phyloP scores from a whole-genome alignment of 64 coral and sea anemone genomes.

The Dendronephthya gigantea region DNA sequence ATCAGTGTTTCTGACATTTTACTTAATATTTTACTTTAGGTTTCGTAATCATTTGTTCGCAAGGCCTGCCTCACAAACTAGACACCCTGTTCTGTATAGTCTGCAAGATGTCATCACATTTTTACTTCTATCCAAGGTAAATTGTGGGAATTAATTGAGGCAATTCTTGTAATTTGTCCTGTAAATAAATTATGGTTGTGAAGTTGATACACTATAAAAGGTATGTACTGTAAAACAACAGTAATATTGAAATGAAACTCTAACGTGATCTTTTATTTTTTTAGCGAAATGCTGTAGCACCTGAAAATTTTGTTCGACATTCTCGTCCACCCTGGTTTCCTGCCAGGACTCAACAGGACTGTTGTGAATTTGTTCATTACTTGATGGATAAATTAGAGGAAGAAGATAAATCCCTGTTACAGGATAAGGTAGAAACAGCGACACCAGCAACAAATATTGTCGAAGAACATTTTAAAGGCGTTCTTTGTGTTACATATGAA shows the following conservation, averaged over 20 bases:
- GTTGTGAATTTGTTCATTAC: constrained; percentile 84
- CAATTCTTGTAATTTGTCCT: no score
- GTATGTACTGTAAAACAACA: no score
- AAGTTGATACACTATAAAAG: no score
- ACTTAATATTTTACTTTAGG: not conserved
- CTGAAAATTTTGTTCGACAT: constrained; percentile 62
- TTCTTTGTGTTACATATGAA: not conserved
- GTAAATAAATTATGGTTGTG: no score
- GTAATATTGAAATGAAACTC: no score
- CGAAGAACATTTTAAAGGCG: constrained; percentile 2
- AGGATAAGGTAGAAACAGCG: not conserved
- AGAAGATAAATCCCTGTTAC: constrained; percentile 52
- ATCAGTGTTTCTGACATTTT: no score
- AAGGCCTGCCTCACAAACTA: not conserved
- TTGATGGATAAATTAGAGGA: constrained; percentile 72
- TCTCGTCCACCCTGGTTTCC: constrained; percentile 93
- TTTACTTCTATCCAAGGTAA: constrained; percentile 58
- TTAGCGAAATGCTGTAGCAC: constrained; percentile 68
- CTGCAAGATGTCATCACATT: constrained; percentile 68
- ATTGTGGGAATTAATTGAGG: not conserved
- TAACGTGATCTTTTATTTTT: not conserved
- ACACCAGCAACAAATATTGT: not conserved
- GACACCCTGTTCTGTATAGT: constrained; percentile 39
- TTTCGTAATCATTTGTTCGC: not conserved
- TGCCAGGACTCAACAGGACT: constrained; percentile 83